Evolutionary conservation across 2,113 vertebrate genomes (phyloP), one percentile per base, ranked within the genome.

Genomic region (Tyrannus savana): DNA sequence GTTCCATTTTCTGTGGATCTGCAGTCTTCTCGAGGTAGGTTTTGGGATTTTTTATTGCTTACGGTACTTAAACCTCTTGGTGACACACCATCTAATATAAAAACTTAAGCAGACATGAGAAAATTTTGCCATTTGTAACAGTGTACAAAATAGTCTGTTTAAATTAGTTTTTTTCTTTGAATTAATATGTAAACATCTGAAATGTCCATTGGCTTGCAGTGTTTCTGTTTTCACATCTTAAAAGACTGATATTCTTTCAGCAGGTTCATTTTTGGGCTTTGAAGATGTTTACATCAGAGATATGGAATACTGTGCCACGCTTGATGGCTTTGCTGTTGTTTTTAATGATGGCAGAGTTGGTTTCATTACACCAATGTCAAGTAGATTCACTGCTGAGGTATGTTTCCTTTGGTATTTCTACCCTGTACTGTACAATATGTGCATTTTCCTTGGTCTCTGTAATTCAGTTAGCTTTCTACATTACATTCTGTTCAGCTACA

Each of bases 1-100:
- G 98, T 99, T 94, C 99, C 99, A 10, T 99, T 99, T 98, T 99
- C 99, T 33, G 98, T 99, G 77, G 99, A 99, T 90, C 98, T 99
- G 28, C 99, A 99, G 95, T 99, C 99, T 84, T 99, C 99, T 71
- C 97, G 99, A 98, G 99, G 99, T 99, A 95, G 94, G 59, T 96
- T 47, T 86, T n/a, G 35, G 16, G 2, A 1, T 0, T 39, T n/a
- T 75, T n/a, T 66, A 8, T 63, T 46, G 46, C n/a, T 66, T 46
- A 13, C 2, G 5, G 3, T 60, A 28, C 30, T 68, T 84, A 64
- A 37, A 37, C 10, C 35, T 76, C 10, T 37, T 60, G 14, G 35
- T 27, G 12, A 91, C 81, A 60, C 71, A 46, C 13, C 0, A 1
- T 42, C 8, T 74, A 49, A 41, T 53, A 8, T 39, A 39, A 93